Conservation (phyloP, 2,888 invertebrate genomes). For the Cryptus viduatorius region DNA sequence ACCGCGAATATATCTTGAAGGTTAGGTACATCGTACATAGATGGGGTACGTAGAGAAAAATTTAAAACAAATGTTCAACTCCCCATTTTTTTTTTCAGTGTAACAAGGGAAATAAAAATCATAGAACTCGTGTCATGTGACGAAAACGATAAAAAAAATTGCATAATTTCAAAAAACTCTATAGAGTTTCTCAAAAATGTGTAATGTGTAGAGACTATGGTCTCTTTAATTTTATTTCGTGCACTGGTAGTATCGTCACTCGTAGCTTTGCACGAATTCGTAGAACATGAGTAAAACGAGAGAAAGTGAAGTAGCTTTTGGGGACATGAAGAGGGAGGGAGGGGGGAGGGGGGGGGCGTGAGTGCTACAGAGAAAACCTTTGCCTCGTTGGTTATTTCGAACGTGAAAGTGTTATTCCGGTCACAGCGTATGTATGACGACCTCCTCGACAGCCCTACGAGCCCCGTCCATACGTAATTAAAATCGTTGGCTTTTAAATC, state of each 20-base stretch:
- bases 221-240: constrained; percentile 1
- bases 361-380: constrained; percentile 49
- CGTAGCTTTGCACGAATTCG: constrained; percentile 50
- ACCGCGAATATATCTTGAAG: too few relatives aligned
- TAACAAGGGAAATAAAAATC: not conserved
- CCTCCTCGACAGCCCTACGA: constrained; percentile 62
- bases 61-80: too few relatives aligned
- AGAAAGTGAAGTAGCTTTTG: constrained; percentile 49
- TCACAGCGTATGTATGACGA: constrained; percentile 67
- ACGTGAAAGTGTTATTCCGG: constrained; percentile 72
- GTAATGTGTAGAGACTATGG: not conserved
- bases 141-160: not conserved
- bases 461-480: constrained; percentile 17
- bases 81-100: too few relatives aligned
- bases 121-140: not conserved
- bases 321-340: not conserved
- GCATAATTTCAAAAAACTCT: not conserved
- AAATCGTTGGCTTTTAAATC: constrained; percentile 23
- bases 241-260: not conserved
- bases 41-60: too few relatives aligned
- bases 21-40: too few relatives aligned
- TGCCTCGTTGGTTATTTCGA: constrained; percentile 54
- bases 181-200: not conserved
- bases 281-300: constrained; percentile 67
- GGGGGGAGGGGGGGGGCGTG: not conserved